Evolutionary conservation across 2,888 invertebrate species (phyloP), one percentile per base, ranked within the genome.

Genomic region (Petrophora chlorosata): DNA sequence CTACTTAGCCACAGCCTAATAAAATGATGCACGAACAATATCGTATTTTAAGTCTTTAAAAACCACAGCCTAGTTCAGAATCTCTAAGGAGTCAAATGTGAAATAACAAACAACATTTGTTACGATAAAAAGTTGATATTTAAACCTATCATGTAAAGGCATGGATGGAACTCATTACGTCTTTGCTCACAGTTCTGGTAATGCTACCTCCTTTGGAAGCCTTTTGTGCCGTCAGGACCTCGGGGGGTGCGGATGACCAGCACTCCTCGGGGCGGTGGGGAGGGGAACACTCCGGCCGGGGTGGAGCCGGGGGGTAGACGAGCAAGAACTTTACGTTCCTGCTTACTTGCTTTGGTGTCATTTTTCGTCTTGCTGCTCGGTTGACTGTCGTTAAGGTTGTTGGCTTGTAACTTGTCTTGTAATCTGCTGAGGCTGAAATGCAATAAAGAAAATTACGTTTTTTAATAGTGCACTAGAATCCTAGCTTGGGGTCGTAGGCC

Each of bases 211-310:
- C 73, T 67, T 55, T 76, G 66, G 60, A 90, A 90, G 15, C 89
- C 89, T 73, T 87, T 90, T 35, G 95, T 94, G 55, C 95, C 96
- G 67, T 96, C 96, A 0, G 96, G 96, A 23, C 96, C 96, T 63
- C 92, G 91, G 0, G 96, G 96, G 73, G 94, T 91, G 65, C 96
- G 91, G 68, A 96, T 91, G 44, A 96, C 91, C 8, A 88, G 81
- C 1, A 91, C 89, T 7, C 90, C 89, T 3, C 87, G 82, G 0
- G 87, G 90, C 0, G 86, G 83, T 0, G 90, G 90, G 3, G 85
- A 89, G 1, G 85, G 87, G 61, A 83, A 87, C 17, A 87, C 67
- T 5, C 82, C 88, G 1, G 80, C 63, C 0, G 74, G 65, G 0
- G 84, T 81, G 2, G 85, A 73, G 3, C 83, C 85, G 0, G 82